A percentile compares a stretch with the other conserved stretches of the same genome.
phyloP scores from a whole-genome alignment of 1,140 invertebrate species.

The Hetaerina americana region DNA sequence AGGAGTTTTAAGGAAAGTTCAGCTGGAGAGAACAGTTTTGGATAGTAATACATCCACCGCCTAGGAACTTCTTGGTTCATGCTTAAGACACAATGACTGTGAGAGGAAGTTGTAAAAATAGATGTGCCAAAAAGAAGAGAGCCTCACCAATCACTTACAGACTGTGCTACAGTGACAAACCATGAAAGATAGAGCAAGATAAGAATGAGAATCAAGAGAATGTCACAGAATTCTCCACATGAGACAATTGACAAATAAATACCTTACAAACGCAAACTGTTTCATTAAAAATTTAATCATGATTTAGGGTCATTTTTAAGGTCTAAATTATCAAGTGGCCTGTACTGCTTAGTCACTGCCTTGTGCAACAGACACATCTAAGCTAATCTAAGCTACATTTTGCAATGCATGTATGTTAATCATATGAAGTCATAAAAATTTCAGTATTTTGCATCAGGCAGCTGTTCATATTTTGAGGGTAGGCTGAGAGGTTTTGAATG shows the following conservation, averaged over 20 bases:
- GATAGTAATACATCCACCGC: conserved; percentile 46
- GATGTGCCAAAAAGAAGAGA: not conserved
- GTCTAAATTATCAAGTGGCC: not conserved
- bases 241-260: not conserved
- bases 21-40: conserved; percentile 30
- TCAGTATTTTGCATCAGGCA: not conserved
- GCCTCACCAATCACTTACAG: not conserved
- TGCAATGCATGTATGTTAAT: not conserved
- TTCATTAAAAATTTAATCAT: not conserved
- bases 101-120: not conserved
- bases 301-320: not conserved
- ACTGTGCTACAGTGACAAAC: not conserved
- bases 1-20: conserved; percentile 7
- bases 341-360: not conserved
- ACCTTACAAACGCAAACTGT: not conserved
- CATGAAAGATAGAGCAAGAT: not conserved
- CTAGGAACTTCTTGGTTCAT: conserved; percentile 17
- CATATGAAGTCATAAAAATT: not conserved
- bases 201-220: not conserved
- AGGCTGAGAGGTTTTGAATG: not conserved
- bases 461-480: not conserved
- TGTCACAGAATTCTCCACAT: not conserved
- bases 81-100: not conserved
- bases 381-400: not conserved
- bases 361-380: not conserved